These are phyloP conservation scores for Chiloscyllium plagiosum DNA, from an alignment of 2,113 vertebrate species.

Conservation along the genomic window DNA sequence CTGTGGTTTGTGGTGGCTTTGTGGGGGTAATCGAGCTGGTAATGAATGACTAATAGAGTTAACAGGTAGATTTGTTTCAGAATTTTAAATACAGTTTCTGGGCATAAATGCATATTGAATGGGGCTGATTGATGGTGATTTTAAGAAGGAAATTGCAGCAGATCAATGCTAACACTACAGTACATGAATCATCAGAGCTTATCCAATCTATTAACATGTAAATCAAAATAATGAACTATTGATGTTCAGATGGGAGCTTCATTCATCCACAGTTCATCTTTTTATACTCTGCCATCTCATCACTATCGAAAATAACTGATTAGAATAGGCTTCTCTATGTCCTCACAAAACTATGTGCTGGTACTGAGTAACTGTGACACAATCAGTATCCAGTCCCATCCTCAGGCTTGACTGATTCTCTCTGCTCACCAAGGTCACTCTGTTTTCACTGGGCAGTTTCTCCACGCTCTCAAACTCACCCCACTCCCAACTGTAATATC, in stretches of 20 bases:
- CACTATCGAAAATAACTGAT: slow-evolving; percentile 9
- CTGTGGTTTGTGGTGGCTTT: background rate
- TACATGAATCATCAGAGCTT: slow-evolving; percentile 33
- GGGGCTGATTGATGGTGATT: slow-evolving; percentile 30
- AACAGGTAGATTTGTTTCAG: slow-evolving; percentile 5
- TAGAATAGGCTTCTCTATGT: background rate
- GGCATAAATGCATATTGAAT: slow-evolving; percentile 27
- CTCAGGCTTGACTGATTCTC: background rate
- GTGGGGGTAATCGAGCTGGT: background rate
- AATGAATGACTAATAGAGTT: background rate
- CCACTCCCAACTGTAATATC: too few relatives aligned
- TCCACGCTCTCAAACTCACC: background rate
- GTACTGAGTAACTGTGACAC: background rate
- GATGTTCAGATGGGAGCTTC: background rate
- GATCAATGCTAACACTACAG: slow-evolving; percentile 24
- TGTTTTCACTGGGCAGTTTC: background rate
- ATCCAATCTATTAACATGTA: slow-evolving; percentile 34
- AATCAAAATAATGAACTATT: slow-evolving; percentile 35
- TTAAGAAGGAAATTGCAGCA: slow-evolving; percentile 20
- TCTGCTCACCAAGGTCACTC: background rate
- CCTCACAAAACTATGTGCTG: background rate
- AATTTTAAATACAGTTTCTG: slow-evolving; percentile 29
- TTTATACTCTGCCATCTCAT: slow-evolving; percentile 14
- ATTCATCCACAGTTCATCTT: slow-evolving; percentile 21
- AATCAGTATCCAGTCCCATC: background rate